phyloP scores from a whole-genome alignment of 64 coral and sea anemone genomes.

The Stylophora pistillata region DNA sequence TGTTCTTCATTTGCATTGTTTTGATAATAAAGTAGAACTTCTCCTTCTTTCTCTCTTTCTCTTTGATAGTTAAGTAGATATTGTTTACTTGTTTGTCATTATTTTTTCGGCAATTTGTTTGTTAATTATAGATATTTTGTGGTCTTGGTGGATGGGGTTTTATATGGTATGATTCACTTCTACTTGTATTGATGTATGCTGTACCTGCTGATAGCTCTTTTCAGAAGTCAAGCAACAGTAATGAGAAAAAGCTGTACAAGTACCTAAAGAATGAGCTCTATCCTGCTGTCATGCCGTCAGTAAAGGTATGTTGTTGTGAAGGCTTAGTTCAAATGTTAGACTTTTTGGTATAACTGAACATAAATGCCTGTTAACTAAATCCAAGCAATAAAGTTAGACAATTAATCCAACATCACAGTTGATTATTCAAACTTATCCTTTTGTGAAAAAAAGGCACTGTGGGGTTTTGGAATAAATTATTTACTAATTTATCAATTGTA shows the following conservation, averaged over 20 bases:
- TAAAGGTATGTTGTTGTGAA: constrained; percentile 32
- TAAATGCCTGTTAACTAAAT: too few relatives aligned
- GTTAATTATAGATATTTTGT: neutral
- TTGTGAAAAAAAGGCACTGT: too few relatives aligned
- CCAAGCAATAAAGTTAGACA: too few relatives aligned
- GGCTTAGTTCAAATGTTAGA: neutral
- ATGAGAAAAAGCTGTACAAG: constrained; percentile 80
- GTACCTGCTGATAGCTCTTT: constrained; percentile 48
- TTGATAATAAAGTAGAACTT: too few relatives aligned
- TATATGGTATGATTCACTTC: neutral
- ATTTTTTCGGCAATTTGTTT: neutral
- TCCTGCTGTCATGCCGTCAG: constrained; percentile 67
- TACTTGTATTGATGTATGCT: neutral
- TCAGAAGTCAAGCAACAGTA: constrained; percentile 81
- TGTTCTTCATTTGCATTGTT: too few relatives aligned
- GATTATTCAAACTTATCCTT: too few relatives aligned
- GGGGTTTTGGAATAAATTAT: too few relatives aligned
- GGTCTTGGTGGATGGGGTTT: too few relatives aligned
- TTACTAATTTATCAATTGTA: too few relatives aligned
- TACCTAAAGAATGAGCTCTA: constrained; percentile 90
- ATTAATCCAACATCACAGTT: too few relatives aligned
- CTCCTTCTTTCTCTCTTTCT: too few relatives aligned
- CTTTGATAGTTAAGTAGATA: neutral
- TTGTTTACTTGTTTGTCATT: neutral
- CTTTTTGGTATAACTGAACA: too few relatives aligned